Percentiles rank a stretch among this genome's conserved stretches.
Conservation (phyloP, 92 coral and sea anemone species). For the Siderastrea radians region DNA sequence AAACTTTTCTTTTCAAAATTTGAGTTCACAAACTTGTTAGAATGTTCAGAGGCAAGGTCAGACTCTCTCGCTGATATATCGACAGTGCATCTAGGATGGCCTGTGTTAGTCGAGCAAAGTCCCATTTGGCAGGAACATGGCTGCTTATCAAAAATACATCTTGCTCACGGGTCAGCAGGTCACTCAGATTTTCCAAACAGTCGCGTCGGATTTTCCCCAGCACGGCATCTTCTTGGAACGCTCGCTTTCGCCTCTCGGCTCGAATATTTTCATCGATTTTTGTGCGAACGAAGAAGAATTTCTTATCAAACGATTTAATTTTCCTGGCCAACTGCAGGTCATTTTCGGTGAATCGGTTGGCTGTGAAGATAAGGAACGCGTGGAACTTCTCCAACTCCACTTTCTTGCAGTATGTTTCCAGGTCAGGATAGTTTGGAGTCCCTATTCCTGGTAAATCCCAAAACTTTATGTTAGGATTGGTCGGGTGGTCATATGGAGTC, state of each 20-base stretch:
- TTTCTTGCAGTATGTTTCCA: constrained; percentile 35
- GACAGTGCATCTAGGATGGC: constrained; percentile 56
- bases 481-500: constrained; percentile 12
- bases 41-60: constrained; percentile 42
- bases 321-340: constrained; percentile 29
- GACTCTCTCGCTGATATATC: constrained; percentile 41
- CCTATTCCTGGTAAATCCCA: constrained; percentile 62
- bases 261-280: constrained; percentile 11
- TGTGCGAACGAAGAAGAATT: constrained; percentile 42
- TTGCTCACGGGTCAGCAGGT: not conserved
- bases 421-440: constrained; percentile 51
- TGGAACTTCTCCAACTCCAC: constrained; percentile 40
- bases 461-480: constrained; percentile 8
- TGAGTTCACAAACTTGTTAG: constrained; percentile 30
- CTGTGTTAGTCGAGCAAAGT: constrained; percentile 54
- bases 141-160: constrained; percentile 58
- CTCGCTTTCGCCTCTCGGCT: constrained; percentile 18
- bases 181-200: constrained; percentile 27
- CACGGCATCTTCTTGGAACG: constrained; percentile 30
- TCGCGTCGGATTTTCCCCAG: constrained; percentile 16
- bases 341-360: constrained; percentile 25
- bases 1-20: constrained; percentile 50
- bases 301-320: constrained; percentile 21
- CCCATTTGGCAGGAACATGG: constrained; percentile 52
- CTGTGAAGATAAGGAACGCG: constrained; percentile 31